Conservation (phyloP, 2,888 invertebrate species). For the Taphrorychus bicolor region DNA sequence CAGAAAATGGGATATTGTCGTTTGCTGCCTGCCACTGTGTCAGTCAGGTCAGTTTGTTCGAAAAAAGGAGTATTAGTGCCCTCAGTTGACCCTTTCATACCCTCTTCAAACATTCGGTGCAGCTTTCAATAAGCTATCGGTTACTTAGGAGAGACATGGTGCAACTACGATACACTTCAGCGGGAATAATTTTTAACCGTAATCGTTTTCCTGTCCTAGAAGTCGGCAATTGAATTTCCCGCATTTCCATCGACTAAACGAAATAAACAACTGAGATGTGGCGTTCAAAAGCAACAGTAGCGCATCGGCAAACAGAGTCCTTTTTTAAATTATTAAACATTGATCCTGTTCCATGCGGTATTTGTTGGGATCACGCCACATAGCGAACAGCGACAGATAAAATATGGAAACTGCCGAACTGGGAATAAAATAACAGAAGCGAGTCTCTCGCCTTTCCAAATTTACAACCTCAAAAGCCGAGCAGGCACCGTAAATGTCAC, state of each 20-base stretch:
- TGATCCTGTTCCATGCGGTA: conserved; percentile 8
- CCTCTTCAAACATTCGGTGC: conserved; percentile 21
- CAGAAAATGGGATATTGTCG: background rate
- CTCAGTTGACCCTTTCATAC: conserved; percentile 20
- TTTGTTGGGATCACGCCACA: conserved; percentile 10
- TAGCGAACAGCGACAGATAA: conserved; percentile 12
- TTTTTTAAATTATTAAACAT: conserved; percentile 20
- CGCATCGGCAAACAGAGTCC: conserved; percentile 1
- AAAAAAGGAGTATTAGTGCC: background rate
- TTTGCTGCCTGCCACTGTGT: no score
- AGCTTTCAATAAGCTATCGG: conserved; percentile 10
- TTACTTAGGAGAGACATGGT: background rate
- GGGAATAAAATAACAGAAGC: conserved; percentile 18
- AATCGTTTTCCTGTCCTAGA: no score
- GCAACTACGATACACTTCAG: background rate
- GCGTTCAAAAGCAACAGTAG: background rate
- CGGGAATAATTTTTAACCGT: no score
- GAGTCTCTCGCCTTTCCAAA: conserved; percentile 11
- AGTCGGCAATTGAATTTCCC: no score
- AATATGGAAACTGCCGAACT: conserved; percentile 15
- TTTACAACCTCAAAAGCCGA: conserved; percentile 17
- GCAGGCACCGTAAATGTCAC: conserved; percentile 4
- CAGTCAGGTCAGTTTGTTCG: no score
- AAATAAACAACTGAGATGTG: background rate
- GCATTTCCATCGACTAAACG: background rate